Percentiles rank a stretch among this genome's conserved stretches.
phyloP scores from a whole-genome alignment of 2,113 vertebrate genomes.

The Xiphias gladius region DNA sequence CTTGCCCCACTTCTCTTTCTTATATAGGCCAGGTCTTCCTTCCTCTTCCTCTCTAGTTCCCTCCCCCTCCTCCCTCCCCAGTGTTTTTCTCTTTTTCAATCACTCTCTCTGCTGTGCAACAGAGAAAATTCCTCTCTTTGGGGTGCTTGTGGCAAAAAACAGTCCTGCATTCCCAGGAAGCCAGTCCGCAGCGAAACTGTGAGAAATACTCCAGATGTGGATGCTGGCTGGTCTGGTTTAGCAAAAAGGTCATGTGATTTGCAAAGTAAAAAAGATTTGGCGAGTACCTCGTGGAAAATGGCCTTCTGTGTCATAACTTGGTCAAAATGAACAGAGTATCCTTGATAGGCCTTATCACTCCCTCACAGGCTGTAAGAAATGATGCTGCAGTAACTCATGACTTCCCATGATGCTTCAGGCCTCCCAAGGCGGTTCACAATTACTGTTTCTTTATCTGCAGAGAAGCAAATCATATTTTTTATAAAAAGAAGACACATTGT shows the following conservation, averaged over 20 bases:
- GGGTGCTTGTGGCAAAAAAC: slow-evolving; percentile 2
- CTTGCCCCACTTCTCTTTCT: slow-evolving; percentile 14
- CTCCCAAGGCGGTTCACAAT: no score
- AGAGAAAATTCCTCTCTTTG: not conserved
- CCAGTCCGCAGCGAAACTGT: not conserved
- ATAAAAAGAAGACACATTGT: no score
- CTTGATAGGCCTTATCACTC: not conserved
- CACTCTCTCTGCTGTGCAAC: not conserved
- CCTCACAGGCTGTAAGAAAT: not conserved
- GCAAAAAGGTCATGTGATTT: slow-evolving; percentile 3
- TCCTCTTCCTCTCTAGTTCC: slow-evolving; percentile 47
- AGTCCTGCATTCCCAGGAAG: not conserved
- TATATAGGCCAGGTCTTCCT: slow-evolving; percentile 51
- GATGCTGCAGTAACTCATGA: slow-evolving; percentile 9
- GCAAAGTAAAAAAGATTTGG: not conserved
- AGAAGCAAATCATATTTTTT: no score
- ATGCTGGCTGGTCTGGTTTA: not conserved
- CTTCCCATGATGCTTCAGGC: not conserved
- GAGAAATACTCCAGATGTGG: slow-evolving; percentile 20
- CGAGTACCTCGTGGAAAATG: not conserved
- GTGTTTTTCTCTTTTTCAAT: not conserved
- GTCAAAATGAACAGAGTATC: not conserved
- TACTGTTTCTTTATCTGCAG: no score
- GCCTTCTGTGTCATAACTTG: not conserved
- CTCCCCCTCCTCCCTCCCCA: not conserved